A percentile compares a stretch with the other conserved stretches of the same genome.
Conservation (phyloP, 2,888 invertebrate genomes). For the Pelosia muscerda region DNA sequence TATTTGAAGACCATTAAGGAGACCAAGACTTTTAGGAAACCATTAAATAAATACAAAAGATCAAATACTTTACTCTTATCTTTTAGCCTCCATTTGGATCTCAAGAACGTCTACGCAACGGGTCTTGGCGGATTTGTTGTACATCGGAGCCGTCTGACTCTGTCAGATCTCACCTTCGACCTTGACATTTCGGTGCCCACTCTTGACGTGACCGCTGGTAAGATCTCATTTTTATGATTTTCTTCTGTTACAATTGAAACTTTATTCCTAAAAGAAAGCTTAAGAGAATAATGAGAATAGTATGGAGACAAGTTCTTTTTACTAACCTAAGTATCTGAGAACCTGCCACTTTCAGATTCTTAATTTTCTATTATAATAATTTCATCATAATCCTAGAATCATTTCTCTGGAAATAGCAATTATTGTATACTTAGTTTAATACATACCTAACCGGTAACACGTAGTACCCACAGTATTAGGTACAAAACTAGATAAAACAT, state of each 20-base stretch:
- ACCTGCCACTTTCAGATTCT: too few species aligned
- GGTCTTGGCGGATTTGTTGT: slow-evolving; percentile 12
- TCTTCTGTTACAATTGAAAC: too few species aligned
- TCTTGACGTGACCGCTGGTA: slow-evolving; percentile 10
- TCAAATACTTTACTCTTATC: neutral
- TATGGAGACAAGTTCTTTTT: too few species aligned
- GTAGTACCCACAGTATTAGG: too few species aligned
- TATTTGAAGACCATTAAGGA: neutral
- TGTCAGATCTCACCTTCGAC: slow-evolving; percentile 9
- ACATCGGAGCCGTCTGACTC: neutral
- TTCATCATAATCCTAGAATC: neutral
- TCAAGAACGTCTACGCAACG: slow-evolving; percentile 7
- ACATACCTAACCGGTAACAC: too few species aligned
- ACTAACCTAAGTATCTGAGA: too few species aligned
- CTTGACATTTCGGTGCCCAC: slow-evolving; percentile 10
- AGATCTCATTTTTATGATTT: neutral
- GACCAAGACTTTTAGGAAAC: neutral
- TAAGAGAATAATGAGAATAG: too few species aligned
- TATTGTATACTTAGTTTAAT: too few species aligned
- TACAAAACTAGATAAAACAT: neutral
- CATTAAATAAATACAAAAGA: too few species aligned
- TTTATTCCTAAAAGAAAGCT: too few species aligned
- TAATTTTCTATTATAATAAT: too few species aligned
- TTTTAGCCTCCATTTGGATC: slow-evolving; percentile 3
- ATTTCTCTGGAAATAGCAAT: too few species aligned